A percentile compares a stretch with the other conserved stretches of the same genome.
These are phyloP conservation scores for Bedellia somnulentella DNA, from an alignment of 2,888 invertebrate species.

Conservation along the genomic window DNA sequence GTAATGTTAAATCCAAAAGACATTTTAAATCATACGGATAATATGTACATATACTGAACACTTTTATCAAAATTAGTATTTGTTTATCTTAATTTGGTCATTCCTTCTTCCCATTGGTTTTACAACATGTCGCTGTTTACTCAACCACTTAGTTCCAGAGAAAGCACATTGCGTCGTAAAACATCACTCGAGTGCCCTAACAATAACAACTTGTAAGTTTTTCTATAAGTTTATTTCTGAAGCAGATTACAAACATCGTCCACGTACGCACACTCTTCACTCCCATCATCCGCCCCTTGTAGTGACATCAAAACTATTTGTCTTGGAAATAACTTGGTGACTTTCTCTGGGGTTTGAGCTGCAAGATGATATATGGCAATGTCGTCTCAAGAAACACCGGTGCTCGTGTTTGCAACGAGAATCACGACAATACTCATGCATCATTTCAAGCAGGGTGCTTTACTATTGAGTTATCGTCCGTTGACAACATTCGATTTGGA, in stretches of 20 bases:
- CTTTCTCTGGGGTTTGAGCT: constrained; percentile 23
- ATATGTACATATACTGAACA: too few relatives aligned
- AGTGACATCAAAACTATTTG: constrained; percentile 48
- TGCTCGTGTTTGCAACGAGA: constrained; percentile 16
- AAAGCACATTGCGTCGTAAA: too few relatives aligned
- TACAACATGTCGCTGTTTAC: too few relatives aligned
- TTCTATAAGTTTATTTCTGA: constrained; percentile 50
- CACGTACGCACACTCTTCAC: constrained; percentile 35
- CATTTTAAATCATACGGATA: too few relatives aligned
- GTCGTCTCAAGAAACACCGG: constrained; percentile 24
- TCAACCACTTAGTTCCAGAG: too few relatives aligned
- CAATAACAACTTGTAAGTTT: constrained; percentile 20
- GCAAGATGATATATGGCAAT: constrained; percentile 33
- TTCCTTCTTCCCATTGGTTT: too few relatives aligned
- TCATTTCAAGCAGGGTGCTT: constrained; percentile 12
- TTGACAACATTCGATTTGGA: constrained; percentile 7
- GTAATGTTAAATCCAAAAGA: too few relatives aligned
- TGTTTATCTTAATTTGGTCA: too few relatives aligned
- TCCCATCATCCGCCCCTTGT: constrained; percentile 34
- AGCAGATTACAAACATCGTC: constrained; percentile 47
- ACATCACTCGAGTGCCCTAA: constrained; percentile 3
- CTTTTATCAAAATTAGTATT: too few relatives aligned
- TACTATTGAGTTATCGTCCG: constrained; percentile 11
- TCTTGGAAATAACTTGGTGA: constrained; percentile 45
- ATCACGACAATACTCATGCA: constrained; percentile 22